Evolutionary conservation across 1,140 invertebrate species (phyloP), one percentile per base, ranked within the genome.

Genomic region (Plodia interpunctella): DNA sequence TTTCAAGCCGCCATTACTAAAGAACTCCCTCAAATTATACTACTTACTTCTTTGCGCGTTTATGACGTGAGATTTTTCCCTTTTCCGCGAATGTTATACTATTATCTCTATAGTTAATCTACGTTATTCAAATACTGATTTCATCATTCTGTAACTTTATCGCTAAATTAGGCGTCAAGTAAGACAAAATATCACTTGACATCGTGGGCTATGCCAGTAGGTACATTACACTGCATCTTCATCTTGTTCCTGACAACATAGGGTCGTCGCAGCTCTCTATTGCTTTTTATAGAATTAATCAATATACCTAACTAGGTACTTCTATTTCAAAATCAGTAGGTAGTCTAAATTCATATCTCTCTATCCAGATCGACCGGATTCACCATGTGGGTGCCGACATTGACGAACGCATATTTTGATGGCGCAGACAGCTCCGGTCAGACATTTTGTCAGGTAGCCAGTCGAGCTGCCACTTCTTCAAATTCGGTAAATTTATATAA

Each of bases 1-100:
- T 20, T 92, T 91, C 76, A 74, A 74, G 28, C 30, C 60, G 10
- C 83, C 90, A 0, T 70, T 91, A 3, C 63, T 91, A 21, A 18
- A 82, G 55, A 85, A 83, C 63, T 81, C 78, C 0, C 56, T 75
- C 11, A 80, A 64, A 49, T 68, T 85, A 0, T 85, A 85, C 61
- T 85, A 74, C 44, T 68, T 85, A 30, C 63, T n/a, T 83, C 57
- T 85, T 8, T 78, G 77, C 28, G 77, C 80, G 50, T 85, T 76
- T 55, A 82, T 85, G 82, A 85, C 78, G 82, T 85, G 63, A 77
- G 80, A 49, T 53, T 19, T 21, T 52, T 15, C 10, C 8, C 4
- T 35, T 25, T 25, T 25, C 6, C 21, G 2, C 21, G 6, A 25
- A 2, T 25, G 21, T 25, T 25, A n/a, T n/a, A n/a, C n/a, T n/a